These are phyloP conservation scores for Clytia hemisphaerica DNA, from an alignment of 30 jellyfish, hydroid and myxozoan species.

Conservation along the genomic window DNA sequence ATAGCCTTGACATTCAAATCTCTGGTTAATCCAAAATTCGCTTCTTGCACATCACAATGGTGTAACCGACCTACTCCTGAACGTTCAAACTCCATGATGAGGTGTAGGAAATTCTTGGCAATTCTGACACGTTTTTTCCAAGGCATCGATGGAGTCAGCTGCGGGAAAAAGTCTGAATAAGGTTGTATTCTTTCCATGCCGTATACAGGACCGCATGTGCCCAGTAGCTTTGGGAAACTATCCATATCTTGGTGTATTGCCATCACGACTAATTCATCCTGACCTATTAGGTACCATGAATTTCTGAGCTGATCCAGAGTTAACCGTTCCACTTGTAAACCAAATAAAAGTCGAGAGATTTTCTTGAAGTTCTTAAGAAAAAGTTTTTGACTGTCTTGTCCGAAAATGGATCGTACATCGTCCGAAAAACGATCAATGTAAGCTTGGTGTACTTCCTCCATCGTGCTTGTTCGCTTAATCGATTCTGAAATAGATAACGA, in stretches of 20 bases:
- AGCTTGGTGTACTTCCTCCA: not conserved
- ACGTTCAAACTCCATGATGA: conserved; percentile 50
- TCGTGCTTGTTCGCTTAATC: not conserved
- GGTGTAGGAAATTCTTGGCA: conserved; percentile 61
- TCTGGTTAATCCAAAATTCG: conserved; percentile 80
- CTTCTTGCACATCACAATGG: conserved; percentile 92
- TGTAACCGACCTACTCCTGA: conserved; percentile 65
- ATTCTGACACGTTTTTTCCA: conserved; percentile 59
- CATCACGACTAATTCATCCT: conserved; percentile 67
- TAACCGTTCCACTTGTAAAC: not conserved
- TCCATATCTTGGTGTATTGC: conserved; percentile 54
- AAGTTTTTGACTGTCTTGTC: not conserved
- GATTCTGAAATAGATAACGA: conserved; percentile 2
- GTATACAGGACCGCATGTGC: conserved; percentile 84
- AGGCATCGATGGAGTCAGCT: conserved; percentile 18
- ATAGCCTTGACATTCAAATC: conserved; percentile 58
- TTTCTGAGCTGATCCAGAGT: conserved; percentile 12
- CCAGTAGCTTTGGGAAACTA: conserved; percentile 67
- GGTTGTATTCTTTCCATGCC: conserved; percentile 69
- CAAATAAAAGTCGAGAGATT: not conserved
- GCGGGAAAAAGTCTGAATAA: conserved; percentile 42
- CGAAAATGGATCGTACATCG: conserved; percentile 16
- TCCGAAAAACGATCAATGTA: not conserved
- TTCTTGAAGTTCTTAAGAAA: not conserved
- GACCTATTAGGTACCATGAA: conserved; percentile 38